Base-by-base conservation (phyloP, 2,888 invertebrate genomes). In the Neocrepidodera transversa region DNA sequence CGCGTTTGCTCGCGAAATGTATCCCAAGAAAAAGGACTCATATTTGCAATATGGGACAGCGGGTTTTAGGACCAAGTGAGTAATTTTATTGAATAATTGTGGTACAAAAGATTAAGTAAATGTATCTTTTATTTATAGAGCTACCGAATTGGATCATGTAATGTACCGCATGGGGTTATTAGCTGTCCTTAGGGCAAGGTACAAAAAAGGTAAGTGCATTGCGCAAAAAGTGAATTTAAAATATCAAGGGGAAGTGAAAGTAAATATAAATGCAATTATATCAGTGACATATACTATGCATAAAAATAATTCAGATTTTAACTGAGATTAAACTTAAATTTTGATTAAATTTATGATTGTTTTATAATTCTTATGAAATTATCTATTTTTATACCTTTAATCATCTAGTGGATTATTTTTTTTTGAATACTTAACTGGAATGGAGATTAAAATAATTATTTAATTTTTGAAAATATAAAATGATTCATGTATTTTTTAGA, bases 121-220 rank as follows among this genome's bases (percentile, higher is more conserved):
- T 58, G 52, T 30, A 11, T 30, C 36, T 42, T 65, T 65, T 62
- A 73, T 68, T 76, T 84, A 84, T 49, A 97, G 97, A 76, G 93
- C 93, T 30, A 87, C 86, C 65, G 82, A 88, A 61, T 82, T 99
- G 73, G 91, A 93, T 68, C 95, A 95, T 85, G 91, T 98, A 16
- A 88, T 96, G 80, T 97, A 92, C 79, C 87, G 98, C 53, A 94
- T 97, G 92, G 98, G 97, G 2, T 81, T 97, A 23, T 81, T 98
- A 68, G 95, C 97, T 7, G 93, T 91, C 2, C 82, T 99, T 20
- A 84, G 97, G 50, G 96, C 97, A 8, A 87, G 92, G 72, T 83
- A 83, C 63, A 91, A 90, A 74, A 87, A 88, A 81, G 93, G 95
- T 87, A 79, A 79, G 77, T 51, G 10, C n/a, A 14, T 40, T 40